Percentiles rank a stretch among this genome's conserved stretches.
Conservation (phyloP, 2,797 vertebrate genomes). For the Sebastolobus alascanus region DNA sequence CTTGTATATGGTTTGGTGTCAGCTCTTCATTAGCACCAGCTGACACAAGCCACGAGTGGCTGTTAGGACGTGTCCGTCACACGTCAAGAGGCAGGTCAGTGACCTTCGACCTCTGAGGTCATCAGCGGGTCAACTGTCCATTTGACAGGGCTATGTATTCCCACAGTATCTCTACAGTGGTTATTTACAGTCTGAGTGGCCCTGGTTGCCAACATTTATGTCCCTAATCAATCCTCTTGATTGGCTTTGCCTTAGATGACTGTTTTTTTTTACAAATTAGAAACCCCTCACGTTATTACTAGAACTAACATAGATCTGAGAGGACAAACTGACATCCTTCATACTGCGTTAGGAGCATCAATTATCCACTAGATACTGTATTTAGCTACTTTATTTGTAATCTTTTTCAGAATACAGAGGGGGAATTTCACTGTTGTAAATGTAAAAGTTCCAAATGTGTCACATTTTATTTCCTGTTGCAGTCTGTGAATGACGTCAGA, state of each 20-base stretch:
- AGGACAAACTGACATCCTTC: background rate
- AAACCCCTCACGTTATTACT: background rate
- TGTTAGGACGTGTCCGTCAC: constrained; percentile 37
- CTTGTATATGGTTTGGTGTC: constrained; percentile 5
- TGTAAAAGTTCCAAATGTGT: no score
- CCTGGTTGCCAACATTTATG: background rate
- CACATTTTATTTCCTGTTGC: no score
- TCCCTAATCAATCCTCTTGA: constrained; percentile 18
- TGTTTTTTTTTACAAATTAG: background rate
- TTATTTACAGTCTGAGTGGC: constrained; percentile 53
- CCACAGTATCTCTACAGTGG: constrained; percentile 43
- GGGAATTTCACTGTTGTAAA: background rate
- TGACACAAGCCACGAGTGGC: constrained; percentile 36
- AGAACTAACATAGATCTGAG: background rate
- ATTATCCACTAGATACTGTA: no score
- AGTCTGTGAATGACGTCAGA: no score
- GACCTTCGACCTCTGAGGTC: constrained; percentile 65
- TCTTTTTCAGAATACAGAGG: background rate
- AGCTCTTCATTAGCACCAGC: constrained; percentile 27
- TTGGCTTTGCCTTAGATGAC: background rate
- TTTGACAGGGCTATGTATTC: constrained; percentile 38
- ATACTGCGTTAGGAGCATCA: background rate
- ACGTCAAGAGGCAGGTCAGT: constrained; percentile 40
- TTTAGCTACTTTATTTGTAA: background rate
- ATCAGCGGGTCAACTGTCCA: constrained; percentile 46